Evolutionary conservation across 2,888 invertebrate genomes (phyloP), one percentile per base, ranked within the genome.

Genomic region (Acanthosepion pharaonis): DNA sequence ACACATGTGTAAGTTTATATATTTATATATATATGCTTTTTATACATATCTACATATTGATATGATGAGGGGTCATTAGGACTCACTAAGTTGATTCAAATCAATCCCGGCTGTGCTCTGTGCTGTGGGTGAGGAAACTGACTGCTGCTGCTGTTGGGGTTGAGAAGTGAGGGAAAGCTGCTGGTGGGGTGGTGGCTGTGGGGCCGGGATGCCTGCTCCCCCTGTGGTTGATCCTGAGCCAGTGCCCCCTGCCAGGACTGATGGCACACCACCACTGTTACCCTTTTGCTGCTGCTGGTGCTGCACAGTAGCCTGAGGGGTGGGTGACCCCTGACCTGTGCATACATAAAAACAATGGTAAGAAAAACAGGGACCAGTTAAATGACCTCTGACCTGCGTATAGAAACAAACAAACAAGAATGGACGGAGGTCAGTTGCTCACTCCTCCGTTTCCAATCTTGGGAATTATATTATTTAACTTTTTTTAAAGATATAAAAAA

Each of bases 261-360:
- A 93, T n/a, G 93, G 49, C n/a, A 93, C 93, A 51, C 51, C 28
- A 28, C 93, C 93, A 93, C 53, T 93, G 51, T 53, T 53, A 93
- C 93, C 93, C 94, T 95, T 94, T 55, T 95, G 95, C 53, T 94
- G 95, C 94, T 95, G 95, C 94, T 95, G 96, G 94, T 96, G 96
- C 93, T 95, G 95, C 91, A 95, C 95, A 91, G 95, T 96, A 94
- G 95, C 95, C 95, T 96, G 96, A 91, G 96, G 95, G 94, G 95
- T 95, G 51, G 95, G 95, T 94, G 96, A 96, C 94, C 95, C 96
- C 94, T 96, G 96, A 95, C 95, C 96, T 96, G 95, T 94, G 93
- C 94, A 94, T 94, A 94, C 49, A 91, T 94, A 95, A 95, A 95
- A 95, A 95, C 78, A 95, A 94, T 51, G 51, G 59, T 53, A 78